phyloP scores from a whole-genome alignment of 2,888 invertebrate species.

The Rhagonycha lutea region DNA sequence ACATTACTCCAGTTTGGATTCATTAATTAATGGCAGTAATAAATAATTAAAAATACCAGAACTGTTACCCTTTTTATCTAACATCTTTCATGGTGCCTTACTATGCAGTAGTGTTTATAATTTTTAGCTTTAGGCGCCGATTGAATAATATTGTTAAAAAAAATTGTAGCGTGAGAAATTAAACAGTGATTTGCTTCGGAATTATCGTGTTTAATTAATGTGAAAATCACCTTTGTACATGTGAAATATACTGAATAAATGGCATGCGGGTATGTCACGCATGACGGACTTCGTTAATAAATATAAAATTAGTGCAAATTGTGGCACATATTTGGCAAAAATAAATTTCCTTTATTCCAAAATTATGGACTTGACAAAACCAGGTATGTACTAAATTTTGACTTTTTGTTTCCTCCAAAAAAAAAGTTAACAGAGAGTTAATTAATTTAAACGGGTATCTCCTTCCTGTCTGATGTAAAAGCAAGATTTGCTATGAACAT shows the following conservation, averaged over 20 bases:
- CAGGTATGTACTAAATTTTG: background rate
- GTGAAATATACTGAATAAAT: background rate
- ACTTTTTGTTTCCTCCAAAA: background rate
- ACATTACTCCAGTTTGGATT: background rate
- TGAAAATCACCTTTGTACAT: slow-evolving; percentile 7
- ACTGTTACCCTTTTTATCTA: background rate
- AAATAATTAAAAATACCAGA: background rate
- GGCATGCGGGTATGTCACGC: slow-evolving; percentile 3
- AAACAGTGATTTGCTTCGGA: background rate
- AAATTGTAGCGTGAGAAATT: slow-evolving; percentile 2
- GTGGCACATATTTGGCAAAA: background rate
- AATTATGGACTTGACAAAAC: background rate
- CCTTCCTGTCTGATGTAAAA: background rate
- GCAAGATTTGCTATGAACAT: background rate
- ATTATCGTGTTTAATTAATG: slow-evolving; percentile 16
- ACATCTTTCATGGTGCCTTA: background rate
- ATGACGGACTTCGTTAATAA: background rate
- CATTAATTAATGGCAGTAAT: background rate
- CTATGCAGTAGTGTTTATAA: background rate
- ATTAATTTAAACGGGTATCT: background rate
- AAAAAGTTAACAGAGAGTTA: background rate
- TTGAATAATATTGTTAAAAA: slow-evolving; percentile 4
- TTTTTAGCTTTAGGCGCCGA: background rate
- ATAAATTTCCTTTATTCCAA: background rate
- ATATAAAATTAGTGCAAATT: background rate